Conservation (phyloP, 2,888 invertebrate genomes). For the Mamestra brassicae region DNA sequence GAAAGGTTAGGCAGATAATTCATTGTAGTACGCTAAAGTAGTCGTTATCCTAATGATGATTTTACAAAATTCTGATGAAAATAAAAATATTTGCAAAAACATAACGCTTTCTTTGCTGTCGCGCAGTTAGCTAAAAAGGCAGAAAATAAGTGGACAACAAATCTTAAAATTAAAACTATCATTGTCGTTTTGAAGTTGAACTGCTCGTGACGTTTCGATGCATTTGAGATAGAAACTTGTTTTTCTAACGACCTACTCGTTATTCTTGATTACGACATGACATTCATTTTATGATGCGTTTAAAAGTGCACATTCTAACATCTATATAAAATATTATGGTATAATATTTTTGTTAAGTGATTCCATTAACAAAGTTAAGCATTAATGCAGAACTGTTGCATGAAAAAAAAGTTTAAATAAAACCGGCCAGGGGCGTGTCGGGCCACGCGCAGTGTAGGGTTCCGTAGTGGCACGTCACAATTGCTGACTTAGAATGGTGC, state of each 20-base stretch:
- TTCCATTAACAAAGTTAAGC: background rate
- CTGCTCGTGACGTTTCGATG: conserved; percentile 8
- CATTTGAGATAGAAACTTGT: conserved; percentile 13
- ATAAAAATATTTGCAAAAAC: too few species aligned
- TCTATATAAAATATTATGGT: background rate
- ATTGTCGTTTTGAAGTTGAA: conserved; percentile 17
- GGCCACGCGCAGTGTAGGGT: too few species aligned
- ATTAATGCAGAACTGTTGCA: background rate
- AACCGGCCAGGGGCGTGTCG: too few species aligned
- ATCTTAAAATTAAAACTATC: background rate
- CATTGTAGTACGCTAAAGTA: too few species aligned
- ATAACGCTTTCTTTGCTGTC: background rate
- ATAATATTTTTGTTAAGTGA: too few species aligned
- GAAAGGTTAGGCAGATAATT: too few species aligned
- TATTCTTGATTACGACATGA: conserved; percentile 10
- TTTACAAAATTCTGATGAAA: too few species aligned
- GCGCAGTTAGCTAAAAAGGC: background rate
- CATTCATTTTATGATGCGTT: background rate
- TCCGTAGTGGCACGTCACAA: too few species aligned
- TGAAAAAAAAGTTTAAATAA: too few species aligned
- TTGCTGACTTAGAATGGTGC: too few species aligned
- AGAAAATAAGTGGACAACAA: background rate
- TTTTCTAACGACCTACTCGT: conserved; percentile 3
- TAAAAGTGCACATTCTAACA: background rate
- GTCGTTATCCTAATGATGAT: too few species aligned